These are phyloP conservation scores for Teleiodes luculella DNA, from an alignment of 2,888 invertebrate genomes.

Conservation along the genomic window DNA sequence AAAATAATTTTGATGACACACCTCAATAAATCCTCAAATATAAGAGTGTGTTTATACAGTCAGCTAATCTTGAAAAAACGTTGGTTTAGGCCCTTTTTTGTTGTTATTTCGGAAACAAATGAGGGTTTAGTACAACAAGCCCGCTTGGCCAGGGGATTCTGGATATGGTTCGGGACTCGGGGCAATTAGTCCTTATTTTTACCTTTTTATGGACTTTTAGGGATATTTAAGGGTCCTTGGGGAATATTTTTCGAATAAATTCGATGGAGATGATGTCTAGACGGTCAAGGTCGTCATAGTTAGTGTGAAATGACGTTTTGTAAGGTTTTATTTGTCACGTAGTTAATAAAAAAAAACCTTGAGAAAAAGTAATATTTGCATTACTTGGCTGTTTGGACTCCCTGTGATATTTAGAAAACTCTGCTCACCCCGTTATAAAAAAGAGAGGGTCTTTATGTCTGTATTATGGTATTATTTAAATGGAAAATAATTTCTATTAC, in stretches of 20 bases:
- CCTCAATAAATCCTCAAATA: slow-evolving; percentile 14
- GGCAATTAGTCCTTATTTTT: slow-evolving; percentile 21
- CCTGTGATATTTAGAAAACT: too few species aligned
- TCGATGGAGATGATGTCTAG: not conserved
- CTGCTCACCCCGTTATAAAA: too few species aligned
- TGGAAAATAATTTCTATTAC: too few species aligned
- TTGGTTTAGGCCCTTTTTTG: slow-evolving; percentile 23
- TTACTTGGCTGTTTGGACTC: too few species aligned
- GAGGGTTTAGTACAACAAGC: slow-evolving; percentile 19
- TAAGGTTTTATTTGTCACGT: too few species aligned
- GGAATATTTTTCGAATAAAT: not conserved
- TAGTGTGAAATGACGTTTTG: too few species aligned
- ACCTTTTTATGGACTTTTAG: slow-evolving; percentile 3
- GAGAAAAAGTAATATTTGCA: too few species aligned
- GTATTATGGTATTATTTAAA: too few species aligned
- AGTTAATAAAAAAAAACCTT: too few species aligned
- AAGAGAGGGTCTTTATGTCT: too few species aligned
- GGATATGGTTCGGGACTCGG: too few species aligned
- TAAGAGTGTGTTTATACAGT: slow-evolving; percentile 14
- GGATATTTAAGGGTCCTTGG: not conserved
- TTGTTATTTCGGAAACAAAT: slow-evolving; percentile 30
- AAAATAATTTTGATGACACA: slow-evolving; percentile 1
- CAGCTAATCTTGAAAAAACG: slow-evolving; percentile 32
- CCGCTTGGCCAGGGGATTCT: not conserved
- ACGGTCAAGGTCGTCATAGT: too few species aligned